Evolutionary conservation across 53 echinoderm and acorn worm species (phyloP).

Genomic region (Hippasteria phrygiana): DNA sequence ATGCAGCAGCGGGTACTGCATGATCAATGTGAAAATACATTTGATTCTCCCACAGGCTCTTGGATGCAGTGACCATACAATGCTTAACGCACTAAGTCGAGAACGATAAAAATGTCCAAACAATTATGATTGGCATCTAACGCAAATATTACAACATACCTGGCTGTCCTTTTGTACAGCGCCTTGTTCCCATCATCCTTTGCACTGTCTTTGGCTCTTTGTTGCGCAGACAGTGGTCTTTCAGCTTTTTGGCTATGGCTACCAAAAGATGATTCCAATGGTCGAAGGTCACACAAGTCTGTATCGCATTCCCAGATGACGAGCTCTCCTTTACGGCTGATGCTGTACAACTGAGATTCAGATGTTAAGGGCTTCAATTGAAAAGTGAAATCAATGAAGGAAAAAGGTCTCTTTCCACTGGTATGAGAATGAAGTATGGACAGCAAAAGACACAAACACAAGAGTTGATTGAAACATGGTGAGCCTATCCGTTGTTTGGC

Average conservation of each 20-base stretch:
- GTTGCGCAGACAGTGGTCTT: conserved; percentile 26
- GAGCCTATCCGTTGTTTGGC: too few species aligned
- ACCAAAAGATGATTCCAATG: conserved; percentile 32
- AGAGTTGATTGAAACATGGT: too few species aligned
- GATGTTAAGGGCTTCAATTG: conserved; percentile 4
- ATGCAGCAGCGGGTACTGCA: too few species aligned
- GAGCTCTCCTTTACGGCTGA: conserved; percentile 82
- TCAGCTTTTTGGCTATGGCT: conserved; percentile 4
- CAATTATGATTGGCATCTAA: too few species aligned
- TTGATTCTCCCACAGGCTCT: neutral
- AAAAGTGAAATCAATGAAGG: too few species aligned
- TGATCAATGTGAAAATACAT: too few species aligned
- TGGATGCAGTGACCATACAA: neutral
- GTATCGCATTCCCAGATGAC: conserved; percentile 92
- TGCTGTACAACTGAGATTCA: conserved; percentile 77
- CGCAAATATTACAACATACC: conserved; percentile 21
- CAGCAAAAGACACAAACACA: too few species aligned
- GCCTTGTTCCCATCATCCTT: conserved; percentile 43
- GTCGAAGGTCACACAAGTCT: conserved; percentile 76
- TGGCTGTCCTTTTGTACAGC: conserved; percentile 46
- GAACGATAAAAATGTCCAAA: too few species aligned
- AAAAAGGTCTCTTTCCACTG: too few species aligned
- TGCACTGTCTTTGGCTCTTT: conserved; percentile 36
- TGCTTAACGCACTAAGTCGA: neutral
- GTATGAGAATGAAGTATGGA: too few species aligned